Base-by-base conservation (phyloP, 2,113 vertebrate genomes). In the Scophthalmus maximus region DNA sequence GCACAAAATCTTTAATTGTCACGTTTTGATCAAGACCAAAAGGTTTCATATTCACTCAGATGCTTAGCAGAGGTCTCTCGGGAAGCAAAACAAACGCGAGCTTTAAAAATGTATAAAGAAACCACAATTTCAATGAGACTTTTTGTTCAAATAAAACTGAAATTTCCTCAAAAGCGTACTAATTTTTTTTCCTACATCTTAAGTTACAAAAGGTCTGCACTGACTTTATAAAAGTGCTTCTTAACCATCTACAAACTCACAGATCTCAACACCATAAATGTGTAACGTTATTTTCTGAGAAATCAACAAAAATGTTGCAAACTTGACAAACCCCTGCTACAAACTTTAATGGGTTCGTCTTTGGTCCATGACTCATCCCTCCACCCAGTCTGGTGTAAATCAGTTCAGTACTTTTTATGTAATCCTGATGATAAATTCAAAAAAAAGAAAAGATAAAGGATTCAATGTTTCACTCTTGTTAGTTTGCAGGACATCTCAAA, bases 101-200 rank as follows among this genome's bases (percentile, higher is more conserved):
- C 30, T 42, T 73, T 60, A n/a, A 68, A 51, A 29, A 68, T 61
- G 3, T 30, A 53, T 20, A 18, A 30, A 60, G 15, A 29, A 36
- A 47, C 15, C 17, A n/a, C 14, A 27, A 22, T n/a, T 6, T 61
- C 8, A 67, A 18, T 22, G 7, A 36, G 15, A 32, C 4, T 26
- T 42, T 66, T 52, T 46, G 1, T 25, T 26, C 1, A 9, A 61
- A 40, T 49, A 0, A 3, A 49, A 53, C 4, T 29, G 20, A 36
- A 22, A n/a, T 10, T n/a, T 9, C 7, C 0, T 11, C 20, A 6
- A 56, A 73, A 57, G 6, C 30, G 17, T 15, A 20, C 6, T 30
- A 18, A 34, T 29, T 1, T 18, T 12, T 26, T 17, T 49, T 10
- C 4, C 17, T 23, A n/a, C n/a, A n/a, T n/a, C n/a, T 46, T n/a